Base-by-base conservation (phyloP, 1,140 invertebrate species). In the Tribolium castaneum region DNA sequence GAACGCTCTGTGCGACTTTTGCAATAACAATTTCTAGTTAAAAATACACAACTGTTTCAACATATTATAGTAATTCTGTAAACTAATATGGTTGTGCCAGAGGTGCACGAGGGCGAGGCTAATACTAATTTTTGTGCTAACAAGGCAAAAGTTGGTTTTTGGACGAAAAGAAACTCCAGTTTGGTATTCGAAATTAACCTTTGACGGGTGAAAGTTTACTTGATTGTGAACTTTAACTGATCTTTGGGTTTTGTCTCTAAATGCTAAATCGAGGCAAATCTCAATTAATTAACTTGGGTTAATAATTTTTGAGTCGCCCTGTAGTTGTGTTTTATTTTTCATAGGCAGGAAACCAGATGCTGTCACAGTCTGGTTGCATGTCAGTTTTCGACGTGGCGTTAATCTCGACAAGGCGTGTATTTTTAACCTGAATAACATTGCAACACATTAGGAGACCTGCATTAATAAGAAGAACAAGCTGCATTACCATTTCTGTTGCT, bases 11-110 rank as follows among this genome's bases (percentile, higher is more conserved):
- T 72, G 39, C 70, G 45, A 72, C 70, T 78, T 78, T 78, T 78
- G 77, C 77, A 78, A 78, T 78, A 78, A 78, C 72, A 78, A 59
- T 78, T 78, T 78, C 77, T 78, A 78, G 74, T 78, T 78, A 78
- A 78, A 78, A 78, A 78, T 78, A 35, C 30, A 66, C 59, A 22
- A 66, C 10, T 66, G 59, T 66, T 66, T 66, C 59, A 51, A 49
- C 74, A 66, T 50, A 62, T 45, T 59, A 45, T 62, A 30, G 56
- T 62, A 62, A 62, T 62, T 62, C 56, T 66, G 25, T 66, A 39
- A 66, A 12, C 59, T 66, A 66, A 66, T 66, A 66, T 66, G 30
- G 59, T 66, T 66, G 30, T 66, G 59, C 59, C 30, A 66, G 12
- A 25, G 16, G 16, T 19, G 16, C 2, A 19, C 16, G 2, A n/a